A percentile compares a stretch with the other conserved stretches of the same genome.
phyloP scores from a whole-genome alignment of 2,888 invertebrate species.

The Erpobdella octoculata region DNA sequence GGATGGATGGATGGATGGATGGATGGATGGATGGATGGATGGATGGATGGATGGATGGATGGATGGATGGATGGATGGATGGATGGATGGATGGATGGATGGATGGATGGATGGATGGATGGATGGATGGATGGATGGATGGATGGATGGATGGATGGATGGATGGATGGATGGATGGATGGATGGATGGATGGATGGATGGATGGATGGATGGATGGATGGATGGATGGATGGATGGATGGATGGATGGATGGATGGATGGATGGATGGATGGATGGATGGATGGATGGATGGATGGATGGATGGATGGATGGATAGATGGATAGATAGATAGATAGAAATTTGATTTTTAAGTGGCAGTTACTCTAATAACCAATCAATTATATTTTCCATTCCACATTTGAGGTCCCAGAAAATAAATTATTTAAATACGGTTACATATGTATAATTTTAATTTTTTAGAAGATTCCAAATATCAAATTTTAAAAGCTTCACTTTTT shows the following conservation, averaged over 20 bases:
- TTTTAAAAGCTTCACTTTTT: too few species aligned
- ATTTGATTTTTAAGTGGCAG: too few species aligned
- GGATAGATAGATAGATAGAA: too few species aligned
- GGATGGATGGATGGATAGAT: too few species aligned
- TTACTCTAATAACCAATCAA: too few species aligned
- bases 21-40: not conserved
- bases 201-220: too few species aligned
- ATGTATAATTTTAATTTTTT: too few species aligned
- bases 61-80: not conserved
- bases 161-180: not conserved
- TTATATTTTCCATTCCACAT: too few species aligned
- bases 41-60: not conserved
- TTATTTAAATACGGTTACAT: not conserved
- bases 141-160: not conserved
- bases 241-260: not conserved
- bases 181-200: too few species aligned
- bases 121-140: not conserved
- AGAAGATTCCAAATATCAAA: too few species aligned
- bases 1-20: not conserved
- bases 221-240: not conserved
- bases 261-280: not conserved
- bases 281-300: not conserved
- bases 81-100: slow-evolving; percentile 1
- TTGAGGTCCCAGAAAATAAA: too few species aligned
- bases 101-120: not conserved